Conservation (phyloP, 2,113 vertebrate species). For the Labeo rohita region DNA sequence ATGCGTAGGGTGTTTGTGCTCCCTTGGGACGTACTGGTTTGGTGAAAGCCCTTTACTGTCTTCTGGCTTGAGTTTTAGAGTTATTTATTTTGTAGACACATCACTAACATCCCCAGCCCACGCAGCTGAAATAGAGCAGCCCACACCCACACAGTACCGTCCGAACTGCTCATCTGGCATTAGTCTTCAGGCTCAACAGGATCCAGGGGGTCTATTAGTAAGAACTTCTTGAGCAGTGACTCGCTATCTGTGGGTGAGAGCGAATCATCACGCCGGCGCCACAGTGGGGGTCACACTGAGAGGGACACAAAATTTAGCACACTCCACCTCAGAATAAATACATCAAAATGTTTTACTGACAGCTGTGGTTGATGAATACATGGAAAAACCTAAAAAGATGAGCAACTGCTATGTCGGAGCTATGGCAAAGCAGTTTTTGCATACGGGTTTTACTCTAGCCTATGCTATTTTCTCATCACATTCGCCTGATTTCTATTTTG, state of each 20-base stretch:
- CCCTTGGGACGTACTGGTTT: not conserved
- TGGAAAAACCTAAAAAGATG: not conserved
- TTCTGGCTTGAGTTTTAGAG: slow-evolving; percentile 38
- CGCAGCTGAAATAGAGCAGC: not conserved
- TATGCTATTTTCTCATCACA: not conserved
- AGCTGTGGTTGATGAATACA: not conserved
- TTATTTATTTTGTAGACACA: slow-evolving; percentile 38
- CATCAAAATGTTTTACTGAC: slow-evolving; percentile 23
- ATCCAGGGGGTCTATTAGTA: slow-evolving; percentile 55
- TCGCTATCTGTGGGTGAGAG: slow-evolving; percentile 50
- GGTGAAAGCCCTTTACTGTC: slow-evolving; percentile 12
- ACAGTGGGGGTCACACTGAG: slow-evolving; percentile 50
- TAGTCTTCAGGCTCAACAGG: slow-evolving; percentile 54
- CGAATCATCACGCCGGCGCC: slow-evolving; percentile 61
- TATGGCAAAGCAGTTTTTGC: not conserved
- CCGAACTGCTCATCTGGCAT: slow-evolving; percentile 48
- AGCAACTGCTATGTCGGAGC: not conserved
- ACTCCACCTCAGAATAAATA: slow-evolving; percentile 32
- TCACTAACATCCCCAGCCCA: slow-evolving; percentile 43
- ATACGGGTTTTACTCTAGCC: not conserved
- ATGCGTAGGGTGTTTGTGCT: not conserved
- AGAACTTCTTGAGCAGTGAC: slow-evolving; percentile 59
- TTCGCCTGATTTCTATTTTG: not conserved
- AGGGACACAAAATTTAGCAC: slow-evolving; percentile 54
- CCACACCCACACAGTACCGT: slow-evolving; percentile 43